Conservation (phyloP, 2,797 vertebrate species). For the Diplodus puntazzo region DNA sequence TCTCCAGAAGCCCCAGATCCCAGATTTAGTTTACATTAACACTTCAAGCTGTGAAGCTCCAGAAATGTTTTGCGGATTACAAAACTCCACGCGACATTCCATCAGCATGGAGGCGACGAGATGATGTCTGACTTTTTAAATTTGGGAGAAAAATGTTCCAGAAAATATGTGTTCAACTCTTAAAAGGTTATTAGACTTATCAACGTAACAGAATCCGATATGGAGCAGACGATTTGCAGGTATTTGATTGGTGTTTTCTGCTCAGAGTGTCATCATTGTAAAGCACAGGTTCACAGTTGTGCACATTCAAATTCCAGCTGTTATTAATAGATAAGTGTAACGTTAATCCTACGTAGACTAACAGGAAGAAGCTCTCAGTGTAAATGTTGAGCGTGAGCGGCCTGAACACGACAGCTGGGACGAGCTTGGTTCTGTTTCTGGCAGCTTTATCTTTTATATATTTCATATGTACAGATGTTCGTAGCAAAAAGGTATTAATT, state of each 20-base stretch:
- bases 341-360: neutral
- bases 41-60: no score
- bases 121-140: no score
- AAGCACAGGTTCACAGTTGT: constrained; percentile 15
- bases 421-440: neutral
- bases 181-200: no score
- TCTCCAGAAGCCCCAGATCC: no score
- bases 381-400: neutral
- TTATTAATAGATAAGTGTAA: neutral
- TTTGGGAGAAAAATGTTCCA: no score
- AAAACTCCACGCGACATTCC: no score
- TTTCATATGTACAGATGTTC: neutral
- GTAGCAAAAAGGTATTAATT: neutral
- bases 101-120: no score
- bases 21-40: no score
- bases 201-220: neutral
- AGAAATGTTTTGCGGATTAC: no score
- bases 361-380: neutral
- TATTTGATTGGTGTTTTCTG: neutral
- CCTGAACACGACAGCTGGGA: constrained; percentile 12
- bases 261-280: constrained; percentile 11
- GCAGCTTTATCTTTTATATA: neutral
- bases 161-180: neutral
- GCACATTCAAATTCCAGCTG: constrained; percentile 5
- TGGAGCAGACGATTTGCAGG: neutral